Conservation (phyloP, 2,113 vertebrate genomes). For the Myrmecobius fasciatus region DNA sequence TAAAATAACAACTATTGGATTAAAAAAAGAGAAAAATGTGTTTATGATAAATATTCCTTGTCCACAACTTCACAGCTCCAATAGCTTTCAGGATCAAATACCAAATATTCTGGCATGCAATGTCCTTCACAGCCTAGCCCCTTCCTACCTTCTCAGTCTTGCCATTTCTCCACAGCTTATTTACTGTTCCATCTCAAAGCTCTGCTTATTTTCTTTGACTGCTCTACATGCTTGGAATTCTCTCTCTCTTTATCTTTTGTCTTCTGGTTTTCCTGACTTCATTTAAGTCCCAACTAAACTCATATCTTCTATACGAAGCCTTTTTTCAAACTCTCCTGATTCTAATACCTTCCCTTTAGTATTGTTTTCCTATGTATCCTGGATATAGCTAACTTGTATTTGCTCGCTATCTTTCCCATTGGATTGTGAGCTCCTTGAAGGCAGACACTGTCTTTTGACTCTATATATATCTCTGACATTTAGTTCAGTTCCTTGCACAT, state of each 20-base stretch:
- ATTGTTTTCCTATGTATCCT: not conserved
- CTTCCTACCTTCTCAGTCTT: not conserved
- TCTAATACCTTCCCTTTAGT: not conserved
- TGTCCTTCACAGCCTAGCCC: not conserved
- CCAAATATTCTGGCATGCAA: not conserved
- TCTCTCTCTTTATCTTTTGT: not conserved
- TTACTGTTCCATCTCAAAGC: not conserved
- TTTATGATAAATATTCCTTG: not conserved
- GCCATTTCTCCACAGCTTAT: not conserved
- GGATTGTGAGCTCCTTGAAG: not conserved
- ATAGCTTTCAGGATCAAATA: not conserved
- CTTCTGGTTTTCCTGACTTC: not conserved
- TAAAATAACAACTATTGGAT: not conserved
- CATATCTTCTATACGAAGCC: not conserved
- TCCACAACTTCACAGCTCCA: not conserved
- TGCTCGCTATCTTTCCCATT: not conserved
- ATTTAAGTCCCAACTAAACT: not conserved
- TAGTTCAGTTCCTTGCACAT: not conserved
- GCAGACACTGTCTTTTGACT: not conserved
- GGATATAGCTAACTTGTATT: not conserved
- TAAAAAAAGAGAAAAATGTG: not conserved
- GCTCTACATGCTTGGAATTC: not conserved
- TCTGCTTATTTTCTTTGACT: not conserved
- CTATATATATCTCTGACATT: not conserved
- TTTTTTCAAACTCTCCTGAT: not conserved